A percentile compares a stretch with the other conserved stretches of the same genome.
These are phyloP conservation scores for Alcedo atthis DNA, from an alignment of 2,797 vertebrate genomes.

Conservation along the genomic window DNA sequence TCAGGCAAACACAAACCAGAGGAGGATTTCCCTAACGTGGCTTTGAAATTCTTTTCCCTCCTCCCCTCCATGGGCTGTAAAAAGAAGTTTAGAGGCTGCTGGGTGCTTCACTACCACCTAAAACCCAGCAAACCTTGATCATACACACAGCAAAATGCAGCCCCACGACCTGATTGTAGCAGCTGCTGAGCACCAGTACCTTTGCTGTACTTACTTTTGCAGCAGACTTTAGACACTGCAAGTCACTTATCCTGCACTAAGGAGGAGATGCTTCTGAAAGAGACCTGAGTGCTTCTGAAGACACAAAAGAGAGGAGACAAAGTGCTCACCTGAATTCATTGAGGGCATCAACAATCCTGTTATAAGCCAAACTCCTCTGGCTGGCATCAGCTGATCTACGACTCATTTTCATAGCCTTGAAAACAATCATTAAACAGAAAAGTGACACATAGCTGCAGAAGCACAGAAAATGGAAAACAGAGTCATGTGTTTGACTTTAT, in stretches of 20 bases:
- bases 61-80: accelerated
- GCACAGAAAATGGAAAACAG: slow-evolving; percentile 52
- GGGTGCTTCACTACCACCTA: not conserved
- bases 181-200: not conserved
- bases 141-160: not conserved
- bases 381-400: slow-evolving; percentile 93
- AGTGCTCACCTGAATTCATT: slow-evolving; percentile 93
- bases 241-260: not conserved
- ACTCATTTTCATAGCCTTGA: slow-evolving; percentile 98
- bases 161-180: not conserved
- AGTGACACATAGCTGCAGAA: slow-evolving; percentile 29
- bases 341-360: slow-evolving; percentile 94
- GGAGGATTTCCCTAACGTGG: not conserved
- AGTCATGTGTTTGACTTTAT: slow-evolving; percentile 61
- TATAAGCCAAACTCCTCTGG: slow-evolving; percentile 93
- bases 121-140: not conserved
- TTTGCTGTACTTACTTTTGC: not conserved
- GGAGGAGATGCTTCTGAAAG: not conserved
- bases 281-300: not conserved
- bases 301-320: not conserved
- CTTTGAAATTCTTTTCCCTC: not conserved
- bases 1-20: not conserved
- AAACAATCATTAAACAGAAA: slow-evolving; percentile 74
- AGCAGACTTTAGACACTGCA: not conserved
- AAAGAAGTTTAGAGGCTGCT: not conserved